phyloP scores from a whole-genome alignment of 2,113 vertebrate genomes.

The Epinephelus fuscoguttatus region DNA sequence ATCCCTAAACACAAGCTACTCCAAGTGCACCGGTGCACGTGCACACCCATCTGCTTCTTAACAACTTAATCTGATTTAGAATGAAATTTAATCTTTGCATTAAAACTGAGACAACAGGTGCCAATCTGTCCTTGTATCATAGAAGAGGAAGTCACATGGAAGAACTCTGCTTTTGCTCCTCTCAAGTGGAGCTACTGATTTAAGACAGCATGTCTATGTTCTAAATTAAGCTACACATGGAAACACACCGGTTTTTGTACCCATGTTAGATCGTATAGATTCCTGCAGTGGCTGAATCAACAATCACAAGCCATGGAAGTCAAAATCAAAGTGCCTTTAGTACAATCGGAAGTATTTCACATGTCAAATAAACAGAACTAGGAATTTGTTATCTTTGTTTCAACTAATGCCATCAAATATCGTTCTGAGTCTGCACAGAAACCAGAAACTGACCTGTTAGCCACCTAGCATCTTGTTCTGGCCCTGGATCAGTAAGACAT shows the following conservation, averaged over 20 bases:
- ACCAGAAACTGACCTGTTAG: not conserved
- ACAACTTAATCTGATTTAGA: conserved; percentile 19
- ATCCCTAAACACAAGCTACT: not conserved
- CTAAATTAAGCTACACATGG: not conserved
- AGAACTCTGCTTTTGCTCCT: not conserved
- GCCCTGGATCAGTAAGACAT: not conserved
- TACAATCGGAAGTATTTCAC: no score
- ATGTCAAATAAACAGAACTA: not conserved
- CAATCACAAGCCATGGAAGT: not conserved
- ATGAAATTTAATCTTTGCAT: conserved; percentile 34
- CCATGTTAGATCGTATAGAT: not conserved
- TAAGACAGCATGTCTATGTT: not conserved
- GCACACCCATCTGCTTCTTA: conserved; percentile 1
- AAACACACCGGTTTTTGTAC: not conserved
- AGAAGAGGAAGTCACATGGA: conserved; percentile 2
- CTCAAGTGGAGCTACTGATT: not conserved
- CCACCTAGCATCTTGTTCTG: not conserved
- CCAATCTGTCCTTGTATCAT: conserved; percentile 20
- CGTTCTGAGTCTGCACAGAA: not conserved
- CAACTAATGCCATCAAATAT: not conserved
- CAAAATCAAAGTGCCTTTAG: no score
- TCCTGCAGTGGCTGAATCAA: no score
- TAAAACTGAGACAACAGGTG: conserved; percentile 28
- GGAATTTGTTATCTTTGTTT: not conserved
- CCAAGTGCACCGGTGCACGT: not conserved